Evolutionary conservation across 2,888 invertebrate genomes (phyloP).

Genomic region (Ophion costatus): DNA sequence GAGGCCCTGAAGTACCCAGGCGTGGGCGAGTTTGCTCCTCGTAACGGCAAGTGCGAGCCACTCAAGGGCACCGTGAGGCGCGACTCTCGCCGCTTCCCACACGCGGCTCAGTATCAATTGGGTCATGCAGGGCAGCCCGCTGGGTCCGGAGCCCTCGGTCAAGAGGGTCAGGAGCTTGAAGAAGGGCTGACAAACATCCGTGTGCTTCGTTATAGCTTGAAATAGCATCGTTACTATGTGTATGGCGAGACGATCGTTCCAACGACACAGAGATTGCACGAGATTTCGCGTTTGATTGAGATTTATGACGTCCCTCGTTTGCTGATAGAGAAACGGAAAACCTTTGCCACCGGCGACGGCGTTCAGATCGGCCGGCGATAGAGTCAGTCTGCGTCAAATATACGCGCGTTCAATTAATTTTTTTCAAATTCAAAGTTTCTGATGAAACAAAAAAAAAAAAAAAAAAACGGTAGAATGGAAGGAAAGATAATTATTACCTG

Average conservation of each 20-base stretch:
- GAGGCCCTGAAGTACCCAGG: conserved; percentile 96
- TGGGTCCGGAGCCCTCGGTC: conserved; percentile 92
- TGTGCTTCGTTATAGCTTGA: conserved; percentile 94
- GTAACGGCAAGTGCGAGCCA: conserved; percentile 93
- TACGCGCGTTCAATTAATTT: no score
- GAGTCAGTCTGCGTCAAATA: conserved; percentile 86
- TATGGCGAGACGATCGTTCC: conserved; percentile 95
- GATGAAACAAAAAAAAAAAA: background rate
- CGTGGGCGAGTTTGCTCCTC: conserved; percentile 94
- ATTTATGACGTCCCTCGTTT: conserved; percentile 97
- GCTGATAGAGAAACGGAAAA: conserved; percentile 96
- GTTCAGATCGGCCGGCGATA: conserved; percentile 91
- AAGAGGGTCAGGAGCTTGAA: conserved; percentile 95
- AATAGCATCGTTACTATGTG: conserved; percentile 96
- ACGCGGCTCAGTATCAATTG: conserved; percentile 94
- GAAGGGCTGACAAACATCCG: conserved; percentile 96
- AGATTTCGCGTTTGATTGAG: conserved; percentile 95
- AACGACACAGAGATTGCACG: conserved; percentile 95
- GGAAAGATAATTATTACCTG: conserved; percentile 69
- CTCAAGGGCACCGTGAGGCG: conserved; percentile 95
- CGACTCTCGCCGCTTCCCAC: conserved; percentile 95
- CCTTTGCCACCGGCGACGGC: conserved; percentile 96
- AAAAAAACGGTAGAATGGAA: background rate
- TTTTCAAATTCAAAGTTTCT: no score
- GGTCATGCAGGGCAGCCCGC: conserved; percentile 95